A percentile compares a stretch with the other conserved stretches of the same genome.
phyloP scores from a whole-genome alignment of 2,888 invertebrate genomes.

The Rotaria sp. region DNA sequence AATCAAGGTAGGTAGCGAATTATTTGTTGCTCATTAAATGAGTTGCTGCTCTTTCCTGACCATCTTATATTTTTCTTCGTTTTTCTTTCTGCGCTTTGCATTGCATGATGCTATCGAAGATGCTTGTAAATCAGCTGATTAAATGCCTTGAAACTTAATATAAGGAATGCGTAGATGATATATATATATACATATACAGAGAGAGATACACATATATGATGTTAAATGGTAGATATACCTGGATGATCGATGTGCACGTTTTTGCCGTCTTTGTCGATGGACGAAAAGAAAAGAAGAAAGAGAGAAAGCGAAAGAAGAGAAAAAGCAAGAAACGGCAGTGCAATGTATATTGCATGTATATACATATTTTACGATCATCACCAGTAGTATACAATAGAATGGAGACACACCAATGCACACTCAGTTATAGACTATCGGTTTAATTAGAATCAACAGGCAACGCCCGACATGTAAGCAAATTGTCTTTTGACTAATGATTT shows the following conservation, averaged over 20 bases:
- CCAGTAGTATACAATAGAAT: background rate
- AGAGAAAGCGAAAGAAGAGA: background rate
- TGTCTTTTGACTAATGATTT: background rate
- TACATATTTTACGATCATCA: background rate
- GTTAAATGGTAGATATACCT: background rate
- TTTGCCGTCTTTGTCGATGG: background rate
- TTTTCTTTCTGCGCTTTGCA: background rate
- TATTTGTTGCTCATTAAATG: background rate
- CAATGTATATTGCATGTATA: background rate
- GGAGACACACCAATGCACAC: background rate
- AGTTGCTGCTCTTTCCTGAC: background rate
- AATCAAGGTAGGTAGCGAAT: background rate
- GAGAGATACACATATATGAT: background rate
- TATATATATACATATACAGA: background rate
- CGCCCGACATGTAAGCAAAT: background rate
- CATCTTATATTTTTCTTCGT: background rate
- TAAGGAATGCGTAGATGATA: background rate
- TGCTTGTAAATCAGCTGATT: background rate
- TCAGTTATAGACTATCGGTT: background rate
- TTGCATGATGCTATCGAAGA: background rate
- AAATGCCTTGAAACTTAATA: background rate
- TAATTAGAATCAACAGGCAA: background rate
- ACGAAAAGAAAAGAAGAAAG: background rate
- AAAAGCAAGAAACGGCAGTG: background rate
- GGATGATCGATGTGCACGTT: background rate